A percentile compares a stretch with the other conserved stretches of the same genome.
Conservation (phyloP, 2,113 vertebrate genomes). For the Apteryx owenii region DNA sequence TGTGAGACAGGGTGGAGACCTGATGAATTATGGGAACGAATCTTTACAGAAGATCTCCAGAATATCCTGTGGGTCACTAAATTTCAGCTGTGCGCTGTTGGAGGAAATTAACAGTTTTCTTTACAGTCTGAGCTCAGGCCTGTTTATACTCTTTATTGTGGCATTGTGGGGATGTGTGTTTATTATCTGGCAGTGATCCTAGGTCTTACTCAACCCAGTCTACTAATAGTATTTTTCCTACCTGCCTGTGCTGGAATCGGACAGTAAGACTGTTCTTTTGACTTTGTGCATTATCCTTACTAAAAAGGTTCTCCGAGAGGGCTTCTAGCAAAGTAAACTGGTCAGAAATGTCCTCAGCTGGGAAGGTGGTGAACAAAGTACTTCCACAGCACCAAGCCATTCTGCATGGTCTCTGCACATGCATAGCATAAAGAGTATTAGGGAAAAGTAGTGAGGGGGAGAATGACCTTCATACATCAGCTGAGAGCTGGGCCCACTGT, state of each 20-base stretch:
- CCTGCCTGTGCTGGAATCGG: background rate
- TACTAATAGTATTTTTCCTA: constrained; percentile 18
- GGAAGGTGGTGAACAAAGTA: background rate
- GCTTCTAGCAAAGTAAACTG: background rate
- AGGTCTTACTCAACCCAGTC: background rate
- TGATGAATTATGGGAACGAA: background rate
- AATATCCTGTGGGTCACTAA: background rate
- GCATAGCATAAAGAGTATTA: background rate
- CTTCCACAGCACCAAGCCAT: background rate
- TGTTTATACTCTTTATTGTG: constrained; percentile 15
- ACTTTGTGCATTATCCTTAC: background rate
- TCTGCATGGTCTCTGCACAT: background rate
- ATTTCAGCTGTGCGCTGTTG: background rate
- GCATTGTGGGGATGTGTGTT: background rate
- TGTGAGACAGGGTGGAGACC: background rate
- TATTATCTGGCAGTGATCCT: constrained; percentile 27
- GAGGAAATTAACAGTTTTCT: constrained; percentile 9
- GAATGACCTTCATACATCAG: background rate
- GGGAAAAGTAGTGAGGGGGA: background rate
- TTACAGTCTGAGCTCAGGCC: background rate
- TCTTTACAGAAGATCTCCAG: background rate
- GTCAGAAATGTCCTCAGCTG: background rate
- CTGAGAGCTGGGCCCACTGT: background rate
- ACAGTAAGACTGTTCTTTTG: background rate
- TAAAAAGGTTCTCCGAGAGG: background rate